Evolutionary conservation across 2,797 vertebrate genomes (phyloP).

Genomic region (Brachymystax lenok): DNA sequence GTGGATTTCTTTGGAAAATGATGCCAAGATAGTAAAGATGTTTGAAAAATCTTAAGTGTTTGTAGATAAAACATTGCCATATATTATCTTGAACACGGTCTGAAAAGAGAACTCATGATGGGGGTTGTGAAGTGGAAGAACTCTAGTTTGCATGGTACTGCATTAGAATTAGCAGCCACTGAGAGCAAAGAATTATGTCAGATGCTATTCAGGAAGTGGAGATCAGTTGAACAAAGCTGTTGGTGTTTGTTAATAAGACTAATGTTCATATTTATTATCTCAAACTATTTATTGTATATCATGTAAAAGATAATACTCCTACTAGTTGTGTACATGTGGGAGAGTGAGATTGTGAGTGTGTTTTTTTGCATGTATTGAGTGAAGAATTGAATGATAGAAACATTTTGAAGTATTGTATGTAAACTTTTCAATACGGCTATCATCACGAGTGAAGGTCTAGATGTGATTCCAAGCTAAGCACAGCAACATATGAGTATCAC

Average conservation of each 20-base stretch:
- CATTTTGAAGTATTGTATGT: slow-evolving; percentile 67
- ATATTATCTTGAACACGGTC: slow-evolving; percentile 12
- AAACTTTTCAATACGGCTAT: slow-evolving; percentile 65
- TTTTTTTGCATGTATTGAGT: slow-evolving; percentile 70
- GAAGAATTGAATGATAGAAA: slow-evolving; percentile 60
- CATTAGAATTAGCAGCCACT: slow-evolving; percentile 39
- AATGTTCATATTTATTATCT: slow-evolving; percentile 69
- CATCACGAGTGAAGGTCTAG: slow-evolving; percentile 63
- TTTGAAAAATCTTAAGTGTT: slow-evolving; percentile 12
- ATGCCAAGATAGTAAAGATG: slow-evolving; percentile 16
- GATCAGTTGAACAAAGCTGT: slow-evolving; percentile 42
- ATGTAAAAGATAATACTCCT: slow-evolving; percentile 56
- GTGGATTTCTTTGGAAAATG: slow-evolving; percentile 32
- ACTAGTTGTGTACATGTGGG: slow-evolving; percentile 17
- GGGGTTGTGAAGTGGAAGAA: slow-evolving; percentile 23
- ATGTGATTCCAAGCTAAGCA: slow-evolving; percentile 64
- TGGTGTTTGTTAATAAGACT: slow-evolving; percentile 58
- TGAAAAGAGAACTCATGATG: slow-evolving; percentile 20
- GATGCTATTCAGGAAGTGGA: slow-evolving; percentile 26
- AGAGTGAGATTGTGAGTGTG: slow-evolving; percentile 63
- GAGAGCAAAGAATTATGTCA: slow-evolving; percentile 43
- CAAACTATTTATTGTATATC: slow-evolving; percentile 68
- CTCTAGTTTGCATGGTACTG: slow-evolving; percentile 52
- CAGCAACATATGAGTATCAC: slow-evolving; percentile 45
- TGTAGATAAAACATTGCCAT: slow-evolving; percentile 7